phyloP scores from a whole-genome alignment of 2,888 invertebrate genomes.

The Chymomyza amoena region DNA sequence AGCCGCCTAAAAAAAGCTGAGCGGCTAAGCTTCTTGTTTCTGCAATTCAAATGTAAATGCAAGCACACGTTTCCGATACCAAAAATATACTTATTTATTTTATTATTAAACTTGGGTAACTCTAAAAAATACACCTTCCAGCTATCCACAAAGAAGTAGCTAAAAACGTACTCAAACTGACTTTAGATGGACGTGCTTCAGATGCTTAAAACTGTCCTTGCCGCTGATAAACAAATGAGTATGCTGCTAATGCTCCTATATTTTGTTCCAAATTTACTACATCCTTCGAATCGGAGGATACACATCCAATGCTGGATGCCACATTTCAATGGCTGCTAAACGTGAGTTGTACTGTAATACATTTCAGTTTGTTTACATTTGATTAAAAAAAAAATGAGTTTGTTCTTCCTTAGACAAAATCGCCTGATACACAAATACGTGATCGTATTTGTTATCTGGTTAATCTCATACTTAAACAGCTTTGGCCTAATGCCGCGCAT shows the following conservation, averaged over 20 bases:
- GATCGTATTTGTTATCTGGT: conserved; percentile 89
- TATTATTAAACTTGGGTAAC: too few relatives aligned
- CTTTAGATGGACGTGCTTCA: conserved; percentile 81
- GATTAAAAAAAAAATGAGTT: background rate
- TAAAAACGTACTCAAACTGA: background rate
- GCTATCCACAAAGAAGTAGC: too few relatives aligned
- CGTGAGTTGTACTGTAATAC: too few relatives aligned
- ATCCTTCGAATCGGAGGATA: conserved; percentile 80
- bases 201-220: conserved; percentile 83
- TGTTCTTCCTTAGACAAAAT: conserved; percentile 76
- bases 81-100: too few relatives aligned
- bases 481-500: conserved; percentile 87
- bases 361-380: background rate
- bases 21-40: too few relatives aligned
- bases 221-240: conserved; percentile 84
- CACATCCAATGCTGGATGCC: too few relatives aligned
- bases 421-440: conserved; percentile 81
- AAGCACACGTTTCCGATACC: too few relatives aligned
- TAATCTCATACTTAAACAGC: conserved; percentile 85
- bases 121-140: too few relatives aligned
- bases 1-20: too few relatives aligned
- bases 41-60: too few relatives aligned
- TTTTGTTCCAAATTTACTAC: conserved; percentile 87
- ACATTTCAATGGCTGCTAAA: too few relatives aligned
- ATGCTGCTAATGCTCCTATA: conserved; percentile 84